A percentile compares a stretch with the other conserved stretches of the same genome.
Evolutionary conservation across 2,888 invertebrate genomes (phyloP).

Genomic region (Abscondita cerata): DNA sequence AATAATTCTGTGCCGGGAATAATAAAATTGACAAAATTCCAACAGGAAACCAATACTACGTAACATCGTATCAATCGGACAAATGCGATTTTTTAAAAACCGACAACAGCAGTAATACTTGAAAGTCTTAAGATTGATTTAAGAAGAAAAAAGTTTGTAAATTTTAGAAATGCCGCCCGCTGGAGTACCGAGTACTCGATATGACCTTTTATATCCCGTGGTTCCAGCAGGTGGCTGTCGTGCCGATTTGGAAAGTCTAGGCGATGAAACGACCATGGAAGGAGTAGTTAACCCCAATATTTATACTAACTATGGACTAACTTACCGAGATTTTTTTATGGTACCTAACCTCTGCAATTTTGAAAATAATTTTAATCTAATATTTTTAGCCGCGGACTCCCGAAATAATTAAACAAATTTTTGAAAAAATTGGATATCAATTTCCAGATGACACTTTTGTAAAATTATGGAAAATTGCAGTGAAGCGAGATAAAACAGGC

Average conservation of each 20-base stretch:
- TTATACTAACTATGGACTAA: conserved; percentile 57
- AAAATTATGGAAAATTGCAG: conserved; percentile 62
- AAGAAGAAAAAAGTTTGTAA: background rate
- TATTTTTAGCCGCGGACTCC: conserved; percentile 50
- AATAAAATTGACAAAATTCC: conserved; percentile 55
- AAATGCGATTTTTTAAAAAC: conserved; percentile 49
- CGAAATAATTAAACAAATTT: conserved; percentile 58
- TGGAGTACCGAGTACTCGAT: conserved; percentile 49
- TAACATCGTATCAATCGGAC: conserved; percentile 48
- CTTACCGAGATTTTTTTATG: conserved; percentile 56
- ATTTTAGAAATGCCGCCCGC: conserved; percentile 45
- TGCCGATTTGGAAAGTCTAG: conserved; percentile 51
- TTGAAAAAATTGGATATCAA: conserved; percentile 62
- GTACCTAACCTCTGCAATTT: conserved; percentile 39
- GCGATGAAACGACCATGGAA: conserved; percentile 52
- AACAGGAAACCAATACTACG: conserved; percentile 46
- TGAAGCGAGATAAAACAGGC: conserved; percentile 61
- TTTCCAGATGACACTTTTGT: conserved; percentile 62
- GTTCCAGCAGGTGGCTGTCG: conserved; percentile 45
- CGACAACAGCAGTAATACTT: conserved; percentile 49
- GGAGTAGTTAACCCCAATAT: conserved; percentile 58
- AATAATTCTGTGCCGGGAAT: conserved; percentile 57
- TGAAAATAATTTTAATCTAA: conserved; percentile 1
- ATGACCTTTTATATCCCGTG: conserved; percentile 45
- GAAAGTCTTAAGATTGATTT: conserved; percentile 2